Base-by-base conservation (phyloP, 2,888 invertebrate species). In the Anagyrus pseudococci region DNA sequence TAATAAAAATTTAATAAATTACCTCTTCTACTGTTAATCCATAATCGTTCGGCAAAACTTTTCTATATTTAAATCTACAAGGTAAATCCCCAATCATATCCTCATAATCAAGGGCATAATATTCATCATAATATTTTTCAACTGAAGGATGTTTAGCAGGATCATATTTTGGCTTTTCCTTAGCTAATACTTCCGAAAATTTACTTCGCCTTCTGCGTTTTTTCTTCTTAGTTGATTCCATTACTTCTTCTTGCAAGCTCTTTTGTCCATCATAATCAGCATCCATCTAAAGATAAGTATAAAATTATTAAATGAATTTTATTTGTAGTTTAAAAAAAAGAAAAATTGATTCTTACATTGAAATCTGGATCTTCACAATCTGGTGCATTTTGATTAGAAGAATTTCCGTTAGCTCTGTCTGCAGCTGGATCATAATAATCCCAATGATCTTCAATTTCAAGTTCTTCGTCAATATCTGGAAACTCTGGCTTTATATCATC, bases 101-200 rank as follows among this genome's bases (percentile, higher is more conserved):
- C 77, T 98, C 98, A 79, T 93, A 98, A 80, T 98, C 95, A 77
- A 98, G 84, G 73, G 91, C 89, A 77, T 98, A 98, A 79, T 97
- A 98, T 80, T 98, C 96, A 73, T 98, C 94, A 77, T 96, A 88
- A 76, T 96, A 96, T 71, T 96, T 86, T 33, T 90, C 87, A 80
- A 94, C 96, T 0, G 89, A 89, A 66, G 90, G 87, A 62, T 88
- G 84, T 13, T 76, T 74, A 0, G 85, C 82, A 0, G 96, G 94
- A 79, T 97, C 87, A 81, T 92, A 97, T 56, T 87, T 85, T 0
- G 97, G 97, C 76, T 96, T 96, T 56, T 91, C 86, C 37, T 86
- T 83, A 17, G 87, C 83, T 3, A 96, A 80, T 23, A 91, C 86
- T 75, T 90, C 86, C 15, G 90, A 89, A 67, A 95, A 89, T 68